These are phyloP conservation scores for Rotaria socialis DNA, from an alignment of 2,888 invertebrate species.

Conservation along the genomic window DNA sequence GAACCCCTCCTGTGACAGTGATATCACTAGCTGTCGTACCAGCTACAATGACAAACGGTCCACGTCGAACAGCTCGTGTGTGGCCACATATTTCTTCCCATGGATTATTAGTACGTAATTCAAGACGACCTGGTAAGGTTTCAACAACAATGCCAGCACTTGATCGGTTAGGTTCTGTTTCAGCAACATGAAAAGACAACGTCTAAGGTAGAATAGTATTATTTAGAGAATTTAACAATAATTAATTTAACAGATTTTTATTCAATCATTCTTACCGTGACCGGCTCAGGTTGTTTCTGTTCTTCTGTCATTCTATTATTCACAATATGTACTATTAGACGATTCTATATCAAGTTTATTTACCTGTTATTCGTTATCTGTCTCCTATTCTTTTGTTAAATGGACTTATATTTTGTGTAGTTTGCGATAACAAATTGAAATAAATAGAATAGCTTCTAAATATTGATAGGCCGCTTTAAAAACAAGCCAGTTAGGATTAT, in stretches of 20 bases:
- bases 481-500: too few species aligned
- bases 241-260: too few species aligned
- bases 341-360: not conserved
- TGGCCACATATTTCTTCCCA: constrained; percentile 14
- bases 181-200: not conserved
- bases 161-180: not conserved
- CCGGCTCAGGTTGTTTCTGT: not conserved
- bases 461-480: too few species aligned
- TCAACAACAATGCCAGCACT: not conserved
- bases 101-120: not conserved
- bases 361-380: not conserved
- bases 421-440: too few species aligned
- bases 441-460: too few species aligned
- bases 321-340: not conserved
- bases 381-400: too few species aligned
- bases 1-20: not conserved
- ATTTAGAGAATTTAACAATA: too few species aligned
- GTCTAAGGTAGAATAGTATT: too few species aligned
- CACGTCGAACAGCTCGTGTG: constrained; percentile 5
- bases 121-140: not conserved
- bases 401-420: too few species aligned
- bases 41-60: not conserved
- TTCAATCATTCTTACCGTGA: too few species aligned
- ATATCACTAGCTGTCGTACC: constrained; percentile 1
- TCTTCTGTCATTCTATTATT: not conserved